A percentile compares a stretch with the other conserved stretches of the same genome.
Conservation (phyloP, 64 coral and sea anemone species). For the Montipora sp. region DNA sequence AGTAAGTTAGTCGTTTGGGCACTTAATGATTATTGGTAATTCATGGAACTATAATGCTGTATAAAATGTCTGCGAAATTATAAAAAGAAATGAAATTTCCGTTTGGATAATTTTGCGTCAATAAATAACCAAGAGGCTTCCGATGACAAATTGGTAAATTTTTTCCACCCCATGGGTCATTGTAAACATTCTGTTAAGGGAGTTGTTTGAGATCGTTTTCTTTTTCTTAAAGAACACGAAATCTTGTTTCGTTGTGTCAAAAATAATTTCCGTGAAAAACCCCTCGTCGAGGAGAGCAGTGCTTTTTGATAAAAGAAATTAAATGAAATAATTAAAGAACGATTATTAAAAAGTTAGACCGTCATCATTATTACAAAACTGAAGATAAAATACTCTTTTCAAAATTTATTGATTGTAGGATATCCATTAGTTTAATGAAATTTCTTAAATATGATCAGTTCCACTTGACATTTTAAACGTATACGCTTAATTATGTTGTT, state of each 20-base stretch:
- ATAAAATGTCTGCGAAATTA: slow-evolving; percentile 36
- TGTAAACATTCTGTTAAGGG: slow-evolving; percentile 10
- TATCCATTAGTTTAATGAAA: slow-evolving; percentile 53
- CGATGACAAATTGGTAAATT: slow-evolving; percentile 46
- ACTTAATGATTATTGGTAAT: slow-evolving; percentile 62
- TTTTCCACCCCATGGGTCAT: slow-evolving; percentile 13
- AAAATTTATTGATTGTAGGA: slow-evolving; percentile 22
- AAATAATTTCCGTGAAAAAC: background rate
- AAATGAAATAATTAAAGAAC: background rate
- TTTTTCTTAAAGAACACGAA: background rate
- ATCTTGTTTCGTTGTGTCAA: background rate
- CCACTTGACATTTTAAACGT: slow-evolving; percentile 21
- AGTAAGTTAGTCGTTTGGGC: slow-evolving; percentile 35
- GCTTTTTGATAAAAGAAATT: background rate
- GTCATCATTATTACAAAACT: background rate
- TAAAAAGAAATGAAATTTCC: slow-evolving; percentile 53
- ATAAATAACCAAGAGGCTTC: slow-evolving; percentile 15
- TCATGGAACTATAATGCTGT: slow-evolving; percentile 51
- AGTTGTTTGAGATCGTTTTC: background rate
- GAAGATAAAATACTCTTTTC: slow-evolving; percentile 2
- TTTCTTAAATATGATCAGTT: slow-evolving; percentile 23
- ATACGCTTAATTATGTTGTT: background rate
- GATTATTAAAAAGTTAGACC: background rate
- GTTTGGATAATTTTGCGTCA: slow-evolving; percentile 42
- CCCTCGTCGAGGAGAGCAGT: background rate